These are phyloP conservation scores for Drosophila funebris DNA, from an alignment of 1,140 invertebrate genomes.

Conservation along the genomic window DNA sequence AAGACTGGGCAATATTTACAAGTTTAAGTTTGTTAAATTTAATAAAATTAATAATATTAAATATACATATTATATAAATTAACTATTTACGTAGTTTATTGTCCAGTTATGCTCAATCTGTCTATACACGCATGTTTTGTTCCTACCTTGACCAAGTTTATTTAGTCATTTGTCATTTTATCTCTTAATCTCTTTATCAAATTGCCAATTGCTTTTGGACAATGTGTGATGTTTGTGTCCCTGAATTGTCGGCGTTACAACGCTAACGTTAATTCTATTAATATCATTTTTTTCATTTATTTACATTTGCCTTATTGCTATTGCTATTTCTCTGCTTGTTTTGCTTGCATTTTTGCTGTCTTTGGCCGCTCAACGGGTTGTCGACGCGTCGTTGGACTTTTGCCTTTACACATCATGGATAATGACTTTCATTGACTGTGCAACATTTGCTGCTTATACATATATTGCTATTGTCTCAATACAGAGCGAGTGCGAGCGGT, in stretches of 20 bases:
- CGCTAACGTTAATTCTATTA: slow-evolving; percentile 69
- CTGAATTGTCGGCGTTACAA: slow-evolving; percentile 46
- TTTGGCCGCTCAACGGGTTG: slow-evolving; percentile 53
- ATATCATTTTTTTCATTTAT: slow-evolving; percentile 63
- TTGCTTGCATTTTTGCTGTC: slow-evolving; percentile 18
- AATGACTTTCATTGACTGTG: slow-evolving; percentile 66
- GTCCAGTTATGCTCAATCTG: neutral
- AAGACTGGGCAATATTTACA: neutral
- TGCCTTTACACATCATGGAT: slow-evolving; percentile 50
- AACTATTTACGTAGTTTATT: too few species aligned
- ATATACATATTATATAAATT: too few species aligned
- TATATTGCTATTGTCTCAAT: slow-evolving; percentile 15
- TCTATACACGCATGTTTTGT: neutral
- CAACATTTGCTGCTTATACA: neutral
- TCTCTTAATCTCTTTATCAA: slow-evolving; percentile 4
- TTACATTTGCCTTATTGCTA: slow-evolving; percentile 23
- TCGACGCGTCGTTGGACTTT: slow-evolving; percentile 20
- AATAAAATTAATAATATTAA: too few species aligned
- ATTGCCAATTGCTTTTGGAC: slow-evolving; percentile 27
- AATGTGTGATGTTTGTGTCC: slow-evolving; percentile 24
- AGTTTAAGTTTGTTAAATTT: neutral
- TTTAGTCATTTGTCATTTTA: neutral
- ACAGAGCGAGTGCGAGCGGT: slow-evolving; percentile 18
- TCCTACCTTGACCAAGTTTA: slow-evolving; percentile 17
- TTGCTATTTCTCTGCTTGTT: slow-evolving; percentile 3